phyloP scores from a whole-genome alignment of 2,113 vertebrate species.

The Platichthys flesus region DNA sequence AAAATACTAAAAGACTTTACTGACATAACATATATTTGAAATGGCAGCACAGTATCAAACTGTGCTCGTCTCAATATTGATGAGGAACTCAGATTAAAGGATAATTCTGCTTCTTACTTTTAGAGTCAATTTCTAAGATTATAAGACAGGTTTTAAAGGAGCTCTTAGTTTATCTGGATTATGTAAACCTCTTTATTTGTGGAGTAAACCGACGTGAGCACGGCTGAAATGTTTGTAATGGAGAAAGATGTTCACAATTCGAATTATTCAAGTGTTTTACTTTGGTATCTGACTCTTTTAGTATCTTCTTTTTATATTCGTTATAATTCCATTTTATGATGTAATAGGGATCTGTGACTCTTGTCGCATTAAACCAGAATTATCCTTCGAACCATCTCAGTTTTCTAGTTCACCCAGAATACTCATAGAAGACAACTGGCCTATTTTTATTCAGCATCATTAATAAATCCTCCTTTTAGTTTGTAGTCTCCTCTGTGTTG shows the following conservation, averaged over 20 bases:
- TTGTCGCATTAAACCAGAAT: background rate
- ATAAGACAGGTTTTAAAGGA: background rate
- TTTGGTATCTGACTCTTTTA: background rate
- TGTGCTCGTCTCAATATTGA: background rate
- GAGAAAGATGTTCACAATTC: too few relatives aligned
- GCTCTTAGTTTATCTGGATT: background rate
- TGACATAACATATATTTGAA: too few relatives aligned
- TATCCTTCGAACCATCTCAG: background rate
- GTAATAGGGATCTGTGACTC: background rate
- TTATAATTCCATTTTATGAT: too few relatives aligned
- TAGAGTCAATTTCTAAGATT: background rate
- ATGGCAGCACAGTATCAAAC: background rate
- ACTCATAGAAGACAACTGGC: background rate
- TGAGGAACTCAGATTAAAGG: background rate
- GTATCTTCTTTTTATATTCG: too few relatives aligned
- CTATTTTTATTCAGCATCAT: conserved; percentile 33
- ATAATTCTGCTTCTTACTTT: background rate
- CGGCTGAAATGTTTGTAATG: too few relatives aligned
- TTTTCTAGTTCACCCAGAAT: too few relatives aligned
- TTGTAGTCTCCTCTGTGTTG: conserved; percentile 12
- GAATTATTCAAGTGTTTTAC: background rate
- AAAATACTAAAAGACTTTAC: too few relatives aligned
- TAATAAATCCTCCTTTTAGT: conserved; percentile 45
- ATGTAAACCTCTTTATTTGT: background rate
- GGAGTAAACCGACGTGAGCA: too few relatives aligned